A percentile compares a stretch with the other conserved stretches of the same genome.
phyloP scores from a whole-genome alignment of 2,888 invertebrate genomes.

The Ernsta delagoae region DNA sequence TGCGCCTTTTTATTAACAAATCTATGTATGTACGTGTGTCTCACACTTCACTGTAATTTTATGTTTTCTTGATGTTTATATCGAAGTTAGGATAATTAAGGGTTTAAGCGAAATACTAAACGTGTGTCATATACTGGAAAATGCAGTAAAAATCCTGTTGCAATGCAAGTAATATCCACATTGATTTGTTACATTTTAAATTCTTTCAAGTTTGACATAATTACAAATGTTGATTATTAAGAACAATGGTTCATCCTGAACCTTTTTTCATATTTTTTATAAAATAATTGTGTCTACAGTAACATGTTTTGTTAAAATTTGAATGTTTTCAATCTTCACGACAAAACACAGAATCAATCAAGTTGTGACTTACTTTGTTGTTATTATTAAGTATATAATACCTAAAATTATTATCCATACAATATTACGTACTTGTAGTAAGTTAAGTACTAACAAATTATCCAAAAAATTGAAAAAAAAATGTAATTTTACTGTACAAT shows the following conservation, averaged over 20 bases:
- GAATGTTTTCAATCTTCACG: no score
- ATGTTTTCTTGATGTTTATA: constrained; percentile 16
- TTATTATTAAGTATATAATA: no score
- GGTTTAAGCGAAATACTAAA: neutral
- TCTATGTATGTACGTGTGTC: constrained; percentile 51
- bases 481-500: neutral
- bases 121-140: neutral
- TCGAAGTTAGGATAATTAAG: neutral
- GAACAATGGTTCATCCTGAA: no score
- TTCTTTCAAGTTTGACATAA: no score
- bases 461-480: neutral
- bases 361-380: neutral
- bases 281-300: no score
- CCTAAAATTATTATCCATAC: no score
- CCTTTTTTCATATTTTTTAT: no score
- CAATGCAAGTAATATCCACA: no score
- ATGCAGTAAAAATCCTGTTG: neutral
- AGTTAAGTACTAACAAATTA: neutral
- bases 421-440: neutral
- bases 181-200: no score
- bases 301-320: no score
- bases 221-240: no score
- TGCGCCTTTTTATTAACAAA: constrained; percentile 71
- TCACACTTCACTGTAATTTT: constrained; percentile 15
- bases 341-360: neutral